Evolutionary conservation across 1,140 invertebrate genomes (phyloP), one percentile per base, ranked within the genome.

Genomic region (Drosophila arizonae): DNA sequence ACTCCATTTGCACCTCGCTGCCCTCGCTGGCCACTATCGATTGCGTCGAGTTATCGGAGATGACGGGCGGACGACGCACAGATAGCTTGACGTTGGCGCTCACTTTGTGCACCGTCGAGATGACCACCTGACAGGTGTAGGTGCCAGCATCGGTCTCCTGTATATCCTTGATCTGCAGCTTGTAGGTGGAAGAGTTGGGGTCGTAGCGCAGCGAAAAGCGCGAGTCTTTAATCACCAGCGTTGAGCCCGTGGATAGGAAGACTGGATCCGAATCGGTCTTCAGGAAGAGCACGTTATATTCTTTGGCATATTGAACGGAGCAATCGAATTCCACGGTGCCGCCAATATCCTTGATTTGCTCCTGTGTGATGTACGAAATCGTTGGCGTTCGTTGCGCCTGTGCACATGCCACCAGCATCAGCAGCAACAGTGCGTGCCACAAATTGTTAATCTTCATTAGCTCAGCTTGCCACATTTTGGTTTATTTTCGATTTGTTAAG

Each of bases 131-230:
- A 81, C 97, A 98, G 61, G 95, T 94, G 90, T 98, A 98, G 76
- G 93, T 94, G 24, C 97, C 97, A 0, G 96, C 96, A 92, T 98
- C 97, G 0, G 96, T 97, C 92, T 98, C 97, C 93, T 98, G 97
- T 57, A 98, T 97, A 87, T 98, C 97, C 92, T 97, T 97, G n/a
- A 98, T 96, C 95, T 97, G 96, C 50, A 97, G 92, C 28, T 95
- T 95, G 79, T 96, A 97, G 0, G 96, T 97, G 9, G 95, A 95
- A 1, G 95, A 96, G 0, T 95, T 94, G 0, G 93, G 94, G 91
- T 98, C 96, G 81, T 95, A 96, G 65, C 96, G 93, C n/a, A 98
- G 92, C 28, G 96, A 93, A 91, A 98, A 98, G 77, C 97, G 93
- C 43, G 96, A 97, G 90, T 98, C 97, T 75, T 95, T 95, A 62